phyloP scores from a whole-genome alignment of 2,888 invertebrate genomes.

The Cheilosia scutellata region DNA sequence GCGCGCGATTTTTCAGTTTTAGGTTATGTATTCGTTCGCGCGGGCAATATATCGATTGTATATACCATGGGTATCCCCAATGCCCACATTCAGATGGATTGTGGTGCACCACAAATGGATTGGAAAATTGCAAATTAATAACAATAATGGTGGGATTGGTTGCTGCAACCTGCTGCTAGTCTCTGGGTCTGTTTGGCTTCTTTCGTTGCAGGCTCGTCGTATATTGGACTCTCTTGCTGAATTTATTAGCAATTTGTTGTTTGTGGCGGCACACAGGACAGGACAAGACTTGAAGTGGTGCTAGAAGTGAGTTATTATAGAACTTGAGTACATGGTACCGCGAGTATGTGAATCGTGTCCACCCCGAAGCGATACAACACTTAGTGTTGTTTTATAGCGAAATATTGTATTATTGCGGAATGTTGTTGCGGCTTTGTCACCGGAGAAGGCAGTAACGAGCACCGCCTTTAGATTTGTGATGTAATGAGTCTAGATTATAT shows the following conservation, averaged over 20 bases:
- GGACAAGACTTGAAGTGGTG: constrained; percentile 51
- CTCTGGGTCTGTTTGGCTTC: constrained; percentile 6
- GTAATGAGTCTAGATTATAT: constrained; percentile 56
- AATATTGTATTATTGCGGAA: constrained; percentile 32
- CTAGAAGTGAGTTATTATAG: constrained; percentile 54
- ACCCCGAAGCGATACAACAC: constrained; percentile 61
- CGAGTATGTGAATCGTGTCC: constrained; percentile 68
- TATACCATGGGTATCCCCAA: neutral
- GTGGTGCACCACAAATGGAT: constrained; percentile 73
- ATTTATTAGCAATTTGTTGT: constrained; percentile 61
- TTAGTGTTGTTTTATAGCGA: constrained; percentile 39
- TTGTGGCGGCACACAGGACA: constrained; percentile 39
- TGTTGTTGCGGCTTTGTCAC: constrained; percentile 66
- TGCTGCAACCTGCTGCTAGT: constrained; percentile 70
- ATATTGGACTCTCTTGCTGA: constrained; percentile 16
- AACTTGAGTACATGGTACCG: constrained; percentile 57
- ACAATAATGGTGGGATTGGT: constrained; percentile 73
- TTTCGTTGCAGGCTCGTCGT: constrained; percentile 19
- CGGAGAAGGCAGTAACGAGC: constrained; percentile 38
- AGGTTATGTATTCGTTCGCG: constrained; percentile 68
- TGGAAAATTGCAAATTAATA: constrained; percentile 76
- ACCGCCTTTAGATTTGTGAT: constrained; percentile 33
- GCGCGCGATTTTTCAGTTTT: constrained; percentile 64
- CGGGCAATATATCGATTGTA: constrained; percentile 46
- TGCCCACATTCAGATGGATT: constrained; percentile 64